A percentile compares a stretch with the other conserved stretches of the same genome.
These are phyloP conservation scores for Tipula confusa DNA, from an alignment of 2,888 invertebrate genomes.

Conservation along the genomic window DNA sequence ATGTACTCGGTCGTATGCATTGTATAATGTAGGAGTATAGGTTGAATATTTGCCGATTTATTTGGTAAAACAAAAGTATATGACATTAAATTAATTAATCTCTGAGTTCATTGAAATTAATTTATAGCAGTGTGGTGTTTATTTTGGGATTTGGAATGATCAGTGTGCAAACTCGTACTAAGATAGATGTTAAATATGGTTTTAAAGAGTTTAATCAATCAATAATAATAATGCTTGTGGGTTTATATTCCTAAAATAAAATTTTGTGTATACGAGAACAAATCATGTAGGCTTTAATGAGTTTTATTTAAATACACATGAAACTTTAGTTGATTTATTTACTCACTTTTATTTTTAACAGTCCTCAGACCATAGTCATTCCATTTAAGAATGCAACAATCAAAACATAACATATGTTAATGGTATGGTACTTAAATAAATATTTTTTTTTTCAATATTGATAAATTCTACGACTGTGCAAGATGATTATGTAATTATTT, in stretches of 20 bases:
- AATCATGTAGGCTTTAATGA: neutral
- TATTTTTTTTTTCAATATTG: too few relatives aligned
- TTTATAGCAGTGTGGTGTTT: neutral
- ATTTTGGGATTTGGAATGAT: neutral
- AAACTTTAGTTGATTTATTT: neutral
- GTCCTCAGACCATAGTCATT: neutral
- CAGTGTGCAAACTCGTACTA: neutral
- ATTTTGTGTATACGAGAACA: neutral
- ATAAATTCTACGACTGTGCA: too few relatives aligned
- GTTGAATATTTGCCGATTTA: neutral
- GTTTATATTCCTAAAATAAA: neutral
- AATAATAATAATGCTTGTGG: neutral
- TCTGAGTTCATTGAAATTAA: constrained; percentile 3
- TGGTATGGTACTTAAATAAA: neutral
- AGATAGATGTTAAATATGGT: neutral
- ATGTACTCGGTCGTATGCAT: neutral
- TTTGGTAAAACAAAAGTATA: neutral
- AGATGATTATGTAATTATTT: too few relatives aligned
- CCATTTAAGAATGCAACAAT: neutral
- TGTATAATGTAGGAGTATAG: neutral
- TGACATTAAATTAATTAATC: neutral
- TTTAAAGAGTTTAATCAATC: constrained; percentile 1
- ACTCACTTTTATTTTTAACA: neutral
- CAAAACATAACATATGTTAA: neutral
- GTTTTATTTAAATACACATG: neutral